These are phyloP conservation scores for Ginglymostoma cirratum DNA, from an alignment of 2,113 vertebrate genomes.

Conservation along the genomic window DNA sequence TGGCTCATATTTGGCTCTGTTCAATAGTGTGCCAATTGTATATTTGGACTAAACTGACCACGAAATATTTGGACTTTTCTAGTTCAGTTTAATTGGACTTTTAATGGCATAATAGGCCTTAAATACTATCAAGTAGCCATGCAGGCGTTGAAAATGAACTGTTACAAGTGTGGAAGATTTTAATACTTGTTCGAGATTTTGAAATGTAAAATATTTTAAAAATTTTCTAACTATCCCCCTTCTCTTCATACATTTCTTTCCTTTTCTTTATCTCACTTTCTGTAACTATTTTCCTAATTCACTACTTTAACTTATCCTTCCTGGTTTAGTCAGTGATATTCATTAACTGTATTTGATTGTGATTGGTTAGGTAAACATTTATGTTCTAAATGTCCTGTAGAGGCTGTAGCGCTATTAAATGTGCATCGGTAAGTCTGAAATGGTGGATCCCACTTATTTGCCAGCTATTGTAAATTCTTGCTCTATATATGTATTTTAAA, in stretches of 20 bases:
- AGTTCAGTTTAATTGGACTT: background rate
- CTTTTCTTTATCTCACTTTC: background rate
- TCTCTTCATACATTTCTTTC: background rate
- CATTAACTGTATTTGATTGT: background rate
- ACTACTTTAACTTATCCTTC: background rate
- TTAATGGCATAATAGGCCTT: background rate
- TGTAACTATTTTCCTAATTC: background rate
- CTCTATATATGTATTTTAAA: background rate
- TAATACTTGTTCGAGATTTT: background rate
- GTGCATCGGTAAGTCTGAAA: background rate
- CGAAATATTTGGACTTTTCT: background rate
- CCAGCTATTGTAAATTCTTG: background rate
- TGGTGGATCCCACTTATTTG: background rate
- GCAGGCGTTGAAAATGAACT: background rate
- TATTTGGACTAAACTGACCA: background rate
- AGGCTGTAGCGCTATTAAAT: background rate
- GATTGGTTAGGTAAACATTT: background rate
- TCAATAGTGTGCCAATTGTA: background rate
- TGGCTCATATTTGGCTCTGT: background rate
- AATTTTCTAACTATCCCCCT: background rate
- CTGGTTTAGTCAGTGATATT: background rate
- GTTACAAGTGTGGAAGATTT: background rate
- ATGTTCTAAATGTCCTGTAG: background rate
- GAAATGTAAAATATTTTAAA: background rate
- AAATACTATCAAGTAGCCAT: background rate